These are phyloP conservation scores for Serilophus lunatus DNA, from an alignment of 2,113 vertebrate species.

Conservation along the genomic window DNA sequence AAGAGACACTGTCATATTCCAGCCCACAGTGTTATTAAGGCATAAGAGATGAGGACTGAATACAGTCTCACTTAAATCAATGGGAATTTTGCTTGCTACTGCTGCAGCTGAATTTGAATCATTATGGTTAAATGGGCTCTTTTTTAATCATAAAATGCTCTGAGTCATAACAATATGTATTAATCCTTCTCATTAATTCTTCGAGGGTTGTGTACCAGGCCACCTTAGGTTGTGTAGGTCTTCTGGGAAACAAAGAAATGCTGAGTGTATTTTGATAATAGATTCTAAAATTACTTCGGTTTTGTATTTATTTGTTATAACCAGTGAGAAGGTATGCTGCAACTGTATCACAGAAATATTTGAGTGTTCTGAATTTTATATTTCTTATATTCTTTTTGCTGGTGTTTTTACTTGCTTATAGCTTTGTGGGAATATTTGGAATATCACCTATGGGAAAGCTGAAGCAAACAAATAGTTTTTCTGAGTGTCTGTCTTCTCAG, in stretches of 20 bases:
- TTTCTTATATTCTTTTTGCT: not conserved
- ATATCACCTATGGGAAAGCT: not conserved
- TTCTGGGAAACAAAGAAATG: conserved; percentile 10
- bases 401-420: not conserved
- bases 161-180: conserved; percentile 35
- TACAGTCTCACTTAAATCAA: conserved; percentile 40
- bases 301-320: not conserved
- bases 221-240: not conserved
- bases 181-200: conserved; percentile 43
- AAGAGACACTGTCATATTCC: conserved; percentile 42
- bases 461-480: not conserved
- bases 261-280: not conserved
- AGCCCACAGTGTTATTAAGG: conserved; percentile 18
- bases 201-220: not conserved
- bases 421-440: not conserved
- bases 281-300: not conserved
- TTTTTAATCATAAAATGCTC: conserved; percentile 59
- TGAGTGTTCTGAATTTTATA: not conserved
- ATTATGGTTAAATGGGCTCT: conserved; percentile 44
- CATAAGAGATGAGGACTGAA: conserved; percentile 27
- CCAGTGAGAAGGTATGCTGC: not conserved
- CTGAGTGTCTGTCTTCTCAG: not conserved
- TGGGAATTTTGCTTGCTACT: not conserved
- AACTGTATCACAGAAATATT: not conserved
- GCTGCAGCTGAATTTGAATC: conserved; percentile 32